Evolutionary conservation across 2,888 invertebrate genomes (phyloP).

Genomic region (Eupithecia tripunctaria): DNA sequence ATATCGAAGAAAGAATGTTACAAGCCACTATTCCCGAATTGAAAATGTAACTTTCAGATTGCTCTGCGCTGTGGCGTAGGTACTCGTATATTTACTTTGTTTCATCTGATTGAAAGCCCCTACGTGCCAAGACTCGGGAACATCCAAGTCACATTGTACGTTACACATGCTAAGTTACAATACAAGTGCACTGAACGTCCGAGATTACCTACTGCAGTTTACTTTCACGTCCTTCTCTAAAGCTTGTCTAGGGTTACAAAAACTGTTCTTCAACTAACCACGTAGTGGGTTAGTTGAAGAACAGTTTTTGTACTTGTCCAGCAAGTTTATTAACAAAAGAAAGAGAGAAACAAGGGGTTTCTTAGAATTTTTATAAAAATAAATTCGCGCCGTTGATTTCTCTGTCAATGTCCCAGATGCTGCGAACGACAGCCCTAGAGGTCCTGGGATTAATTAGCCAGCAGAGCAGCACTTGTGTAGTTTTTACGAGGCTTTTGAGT

Average conservation of each 20-base stretch:
- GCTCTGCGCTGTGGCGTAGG: slow-evolving; percentile 12
- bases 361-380: slow-evolving; percentile 7
- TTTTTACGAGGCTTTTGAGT: slow-evolving; percentile 67
- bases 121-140: slow-evolving; percentile 42
- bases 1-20: not conserved
- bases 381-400: slow-evolving; percentile 17
- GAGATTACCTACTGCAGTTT: slow-evolving; percentile 31
- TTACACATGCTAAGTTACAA: slow-evolving; percentile 27
- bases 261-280: too few species aligned
- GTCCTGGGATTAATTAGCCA: slow-evolving; percentile 66
- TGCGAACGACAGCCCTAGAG: slow-evolving; percentile 41
- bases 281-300: slow-evolving; percentile 19
- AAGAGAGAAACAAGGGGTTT: not conserved
- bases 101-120: slow-evolving; percentile 45
- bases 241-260: slow-evolving; percentile 36
- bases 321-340: slow-evolving; percentile 5
- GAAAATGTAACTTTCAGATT: slow-evolving; percentile 13
- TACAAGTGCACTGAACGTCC: slow-evolving; percentile 32
- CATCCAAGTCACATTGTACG: slow-evolving; percentile 14
- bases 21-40: not conserved
- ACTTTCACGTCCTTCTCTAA: slow-evolving; percentile 33
- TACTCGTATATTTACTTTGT: slow-evolving; percentile 45
- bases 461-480: slow-evolving; percentile 59
- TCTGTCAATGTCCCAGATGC: slow-evolving; percentile 16
- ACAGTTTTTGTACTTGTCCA: slow-evolving; percentile 2